Evolutionary conservation across 1,140 invertebrate genomes (phyloP).

Genomic region (Stegodyphus mimosarum): DNA sequence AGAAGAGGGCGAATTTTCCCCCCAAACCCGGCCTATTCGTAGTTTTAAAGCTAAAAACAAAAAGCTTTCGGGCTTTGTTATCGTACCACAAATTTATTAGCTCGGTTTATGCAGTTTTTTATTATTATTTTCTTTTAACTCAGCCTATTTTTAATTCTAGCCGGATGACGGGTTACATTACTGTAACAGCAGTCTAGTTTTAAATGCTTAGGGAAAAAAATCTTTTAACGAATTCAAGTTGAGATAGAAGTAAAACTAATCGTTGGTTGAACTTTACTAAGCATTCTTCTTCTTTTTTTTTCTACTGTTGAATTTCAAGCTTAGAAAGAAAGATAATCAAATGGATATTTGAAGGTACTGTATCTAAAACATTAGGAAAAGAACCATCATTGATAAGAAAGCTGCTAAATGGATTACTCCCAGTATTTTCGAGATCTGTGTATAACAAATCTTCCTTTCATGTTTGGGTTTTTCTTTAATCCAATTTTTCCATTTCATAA

Average conservation of each 20-base stretch:
- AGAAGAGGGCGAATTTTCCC: not conserved
- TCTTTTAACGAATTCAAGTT: not conserved
- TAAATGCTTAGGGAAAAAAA: conserved; percentile 17
- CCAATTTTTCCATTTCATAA: no score
- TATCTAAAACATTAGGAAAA: conserved; percentile 17
- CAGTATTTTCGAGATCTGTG: no score
- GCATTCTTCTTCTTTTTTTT: not conserved
- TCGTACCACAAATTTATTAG: conserved; percentile 56
- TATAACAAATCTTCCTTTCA: no score
- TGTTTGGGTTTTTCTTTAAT: no score
- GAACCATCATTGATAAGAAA: conserved; percentile 27
- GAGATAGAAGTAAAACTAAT: conserved; percentile 33
- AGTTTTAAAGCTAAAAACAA: conserved; percentile 45
- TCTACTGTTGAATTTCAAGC: not conserved
- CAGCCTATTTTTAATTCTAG: conserved; percentile 54
- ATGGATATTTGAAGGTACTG: conserved; percentile 45
- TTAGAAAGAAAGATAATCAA: conserved; percentile 31
- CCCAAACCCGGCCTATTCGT: conserved; percentile 15
- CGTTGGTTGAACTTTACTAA: conserved; percentile 33
- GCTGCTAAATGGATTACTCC: not conserved
- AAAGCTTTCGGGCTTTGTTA: conserved; percentile 49
- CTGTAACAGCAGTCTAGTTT: conserved; percentile 26
- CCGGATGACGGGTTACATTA: conserved; percentile 42
- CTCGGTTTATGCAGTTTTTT: conserved; percentile 42
- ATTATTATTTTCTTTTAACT: conserved; percentile 32